Evolutionary conservation across 2,797 vertebrate species (phyloP).

Genomic region (Pogonophryne albipinna): DNA sequence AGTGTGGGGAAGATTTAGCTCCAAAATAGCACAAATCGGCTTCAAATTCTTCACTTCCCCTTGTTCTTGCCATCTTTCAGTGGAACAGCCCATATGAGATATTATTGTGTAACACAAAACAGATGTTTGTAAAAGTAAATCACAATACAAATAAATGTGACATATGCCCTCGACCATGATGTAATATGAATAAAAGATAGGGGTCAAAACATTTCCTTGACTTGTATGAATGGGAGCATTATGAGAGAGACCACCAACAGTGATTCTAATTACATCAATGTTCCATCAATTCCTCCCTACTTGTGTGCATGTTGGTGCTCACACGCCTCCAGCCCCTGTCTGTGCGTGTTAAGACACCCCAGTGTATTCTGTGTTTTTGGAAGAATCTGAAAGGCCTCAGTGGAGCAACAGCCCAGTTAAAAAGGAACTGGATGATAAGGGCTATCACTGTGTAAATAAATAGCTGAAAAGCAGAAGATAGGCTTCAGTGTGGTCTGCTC

Average conservation of each 20-base stretch:
- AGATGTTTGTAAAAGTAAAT: constrained; percentile 62
- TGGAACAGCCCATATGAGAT: constrained; percentile 36
- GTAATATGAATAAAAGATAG: constrained; percentile 51
- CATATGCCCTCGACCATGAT: constrained; percentile 45
- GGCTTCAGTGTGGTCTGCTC: constrained; percentile 80
- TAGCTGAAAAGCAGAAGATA: constrained; percentile 66
- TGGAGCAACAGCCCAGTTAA: constrained; percentile 35
- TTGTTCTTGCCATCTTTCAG: constrained; percentile 35
- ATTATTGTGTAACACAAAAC: constrained; percentile 44
- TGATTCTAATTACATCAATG: constrained; percentile 50
- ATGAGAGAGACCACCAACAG: constrained; percentile 60
- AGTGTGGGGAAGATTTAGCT: not conserved
- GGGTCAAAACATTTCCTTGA: constrained; percentile 33
- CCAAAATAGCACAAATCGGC: constrained; percentile 19
- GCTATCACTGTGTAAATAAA: constrained; percentile 81
- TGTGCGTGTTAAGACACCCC: constrained; percentile 50
- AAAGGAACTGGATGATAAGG: constrained; percentile 72
- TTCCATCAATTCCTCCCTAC: constrained; percentile 15
- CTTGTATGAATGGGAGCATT: constrained; percentile 44
- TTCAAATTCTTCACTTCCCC: constrained; percentile 14
- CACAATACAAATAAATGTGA: constrained; percentile 47
- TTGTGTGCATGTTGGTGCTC: constrained; percentile 27
- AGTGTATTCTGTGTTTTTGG: constrained; percentile 52
- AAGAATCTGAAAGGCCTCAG: constrained; percentile 50
- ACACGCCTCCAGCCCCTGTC: constrained; percentile 30